Conservation (phyloP, 92 coral and sea anemone genomes). For the Galaxea fascicularis region DNA sequence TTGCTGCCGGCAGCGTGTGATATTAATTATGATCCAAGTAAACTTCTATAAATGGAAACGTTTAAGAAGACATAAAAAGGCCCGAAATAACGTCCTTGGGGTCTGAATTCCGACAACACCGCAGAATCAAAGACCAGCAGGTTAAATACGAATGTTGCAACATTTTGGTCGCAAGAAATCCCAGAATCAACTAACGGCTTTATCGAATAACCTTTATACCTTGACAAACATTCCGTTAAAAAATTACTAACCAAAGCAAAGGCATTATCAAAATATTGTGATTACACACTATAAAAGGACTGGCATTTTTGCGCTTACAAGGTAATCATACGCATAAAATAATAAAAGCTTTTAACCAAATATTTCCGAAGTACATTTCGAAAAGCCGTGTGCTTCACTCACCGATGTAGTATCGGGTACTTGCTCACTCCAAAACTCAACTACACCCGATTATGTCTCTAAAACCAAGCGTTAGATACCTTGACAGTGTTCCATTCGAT, state of each 20-base stretch:
- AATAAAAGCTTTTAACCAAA: background rate
- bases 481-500: constrained; percentile 40
- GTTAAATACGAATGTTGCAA: constrained; percentile 10
- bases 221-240: background rate
- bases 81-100: background rate
- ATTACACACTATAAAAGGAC: constrained; percentile 23
- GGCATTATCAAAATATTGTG: constrained; percentile 16
- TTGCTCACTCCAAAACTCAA: constrained; percentile 32
- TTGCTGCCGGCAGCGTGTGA: background rate
- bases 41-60: constrained; percentile 16
- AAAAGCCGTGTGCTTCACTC: background rate
- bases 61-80: background rate
- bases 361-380: constrained; percentile 31
- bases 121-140: constrained; percentile 26
- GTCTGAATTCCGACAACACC: constrained; percentile 6
- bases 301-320: constrained; percentile 20
- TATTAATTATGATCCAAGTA: background rate
- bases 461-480: constrained; percentile 1
- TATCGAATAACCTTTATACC: background rate
- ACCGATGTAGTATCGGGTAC: constrained; percentile 42
- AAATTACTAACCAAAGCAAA: background rate
- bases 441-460: constrained; percentile 4
- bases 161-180: background rate
- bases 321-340: constrained; percentile 4
- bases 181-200: background rate